Evolutionary conservation across 1,140 invertebrate species (phyloP).

Genomic region (Euborellia annulipes): DNA sequence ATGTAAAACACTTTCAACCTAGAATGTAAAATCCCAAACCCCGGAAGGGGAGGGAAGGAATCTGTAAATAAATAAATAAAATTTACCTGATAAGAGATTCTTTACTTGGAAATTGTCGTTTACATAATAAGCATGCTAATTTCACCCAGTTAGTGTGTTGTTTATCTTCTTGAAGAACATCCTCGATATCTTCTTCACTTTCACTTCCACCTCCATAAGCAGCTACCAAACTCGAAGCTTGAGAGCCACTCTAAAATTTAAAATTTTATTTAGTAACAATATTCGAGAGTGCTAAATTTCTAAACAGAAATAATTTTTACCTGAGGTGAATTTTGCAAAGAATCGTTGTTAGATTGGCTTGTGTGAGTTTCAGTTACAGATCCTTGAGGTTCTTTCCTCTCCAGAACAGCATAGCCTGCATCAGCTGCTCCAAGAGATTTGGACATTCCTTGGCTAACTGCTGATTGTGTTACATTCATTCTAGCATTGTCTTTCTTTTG

Average conservation of each 20-base stretch:
- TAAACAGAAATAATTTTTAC: not conserved
- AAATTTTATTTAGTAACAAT: too few species aligned
- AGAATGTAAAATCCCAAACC: too few species aligned
- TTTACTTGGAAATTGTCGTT: slow-evolving; percentile 78
- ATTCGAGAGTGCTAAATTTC: too few species aligned
- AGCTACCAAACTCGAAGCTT: slow-evolving; percentile 38
- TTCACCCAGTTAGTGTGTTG: slow-evolving; percentile 72
- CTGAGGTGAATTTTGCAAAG: too few species aligned
- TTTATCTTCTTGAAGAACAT: slow-evolving; percentile 37
- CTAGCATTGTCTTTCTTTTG: slow-evolving; percentile 84
- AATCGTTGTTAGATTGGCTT: too few species aligned
- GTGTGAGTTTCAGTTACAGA: too few species aligned
- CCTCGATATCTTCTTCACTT: slow-evolving; percentile 44
- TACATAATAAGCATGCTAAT: slow-evolving; percentile 88
- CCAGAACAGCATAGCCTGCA: slow-evolving; percentile 75
- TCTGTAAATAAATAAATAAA: not conserved
- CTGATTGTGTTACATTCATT: slow-evolving; percentile 40
- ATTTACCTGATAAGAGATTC: slow-evolving; percentile 58
- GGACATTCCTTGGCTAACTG: slow-evolving; percentile 21
- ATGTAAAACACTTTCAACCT: too few species aligned
- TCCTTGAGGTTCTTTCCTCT: slow-evolving; percentile 35
- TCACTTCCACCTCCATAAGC: slow-evolving; percentile 57
- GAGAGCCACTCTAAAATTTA: too few species aligned
- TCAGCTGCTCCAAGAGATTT: slow-evolving; percentile 57
- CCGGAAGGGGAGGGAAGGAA: too few species aligned